phyloP scores from a whole-genome alignment of 2,888 invertebrate species.

The Chrysodeixis includens region DNA sequence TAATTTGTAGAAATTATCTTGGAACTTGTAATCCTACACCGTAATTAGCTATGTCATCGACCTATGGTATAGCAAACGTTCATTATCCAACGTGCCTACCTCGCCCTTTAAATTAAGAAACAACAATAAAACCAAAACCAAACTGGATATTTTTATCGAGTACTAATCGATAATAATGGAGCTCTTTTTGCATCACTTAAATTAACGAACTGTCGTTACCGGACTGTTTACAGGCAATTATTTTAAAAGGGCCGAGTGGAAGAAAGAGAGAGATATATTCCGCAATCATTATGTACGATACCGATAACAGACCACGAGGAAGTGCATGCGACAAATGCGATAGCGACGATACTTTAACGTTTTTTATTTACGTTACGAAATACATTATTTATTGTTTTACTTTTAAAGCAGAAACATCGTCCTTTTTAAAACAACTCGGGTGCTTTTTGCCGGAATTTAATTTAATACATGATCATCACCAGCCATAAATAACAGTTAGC shows the following conservation, averaged over 20 bases:
- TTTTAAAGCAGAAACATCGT: conserved; percentile 14
- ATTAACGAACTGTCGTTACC: conserved; percentile 20
- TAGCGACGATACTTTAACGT: conserved; percentile 59
- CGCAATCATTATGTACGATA: conserved; percentile 71
- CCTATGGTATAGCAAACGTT: background rate
- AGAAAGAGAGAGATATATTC: conserved; percentile 49
- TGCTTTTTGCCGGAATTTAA: too few relatives aligned
- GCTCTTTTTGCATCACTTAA: background rate
- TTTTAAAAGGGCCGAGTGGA: conserved; percentile 49
- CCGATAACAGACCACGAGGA: conserved; percentile 79
- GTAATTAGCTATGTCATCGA: background rate
- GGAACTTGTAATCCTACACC: background rate
- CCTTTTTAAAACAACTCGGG: too few relatives aligned
- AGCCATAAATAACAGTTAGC: too few relatives aligned
- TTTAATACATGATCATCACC: too few relatives aligned
- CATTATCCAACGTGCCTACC: too few relatives aligned
- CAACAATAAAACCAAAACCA: background rate
- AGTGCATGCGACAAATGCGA: conserved; percentile 66
- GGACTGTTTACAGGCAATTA: conserved; percentile 48
- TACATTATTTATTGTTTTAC: conserved; percentile 26
- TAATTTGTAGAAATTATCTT: background rate
- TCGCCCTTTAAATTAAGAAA: background rate
- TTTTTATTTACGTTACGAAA: conserved; percentile 51
- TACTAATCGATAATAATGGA: background rate
- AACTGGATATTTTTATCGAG: background rate